Conservation (phyloP, 2,113 vertebrate genomes). For the Sebastes fasciatus region DNA sequence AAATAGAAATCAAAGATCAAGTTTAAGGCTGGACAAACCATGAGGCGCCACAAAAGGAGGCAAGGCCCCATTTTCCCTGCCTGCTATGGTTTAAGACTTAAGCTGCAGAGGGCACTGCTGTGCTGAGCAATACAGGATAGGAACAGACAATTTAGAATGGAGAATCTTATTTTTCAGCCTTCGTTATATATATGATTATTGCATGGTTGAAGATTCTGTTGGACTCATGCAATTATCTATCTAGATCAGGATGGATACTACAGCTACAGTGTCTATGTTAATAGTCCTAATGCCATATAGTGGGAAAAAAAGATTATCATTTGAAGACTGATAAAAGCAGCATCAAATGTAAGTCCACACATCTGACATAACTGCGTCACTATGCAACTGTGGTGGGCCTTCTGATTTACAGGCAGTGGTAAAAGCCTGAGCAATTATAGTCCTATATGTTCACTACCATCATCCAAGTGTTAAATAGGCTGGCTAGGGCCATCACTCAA, state of each 20-base stretch:
- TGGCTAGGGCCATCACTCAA: conserved; percentile 45
- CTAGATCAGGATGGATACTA: conserved; percentile 9
- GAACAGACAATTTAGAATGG: not conserved
- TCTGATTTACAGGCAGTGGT: conserved; percentile 18
- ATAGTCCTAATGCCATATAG: not conserved
- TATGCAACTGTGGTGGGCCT: not conserved
- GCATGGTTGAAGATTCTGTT: not conserved
- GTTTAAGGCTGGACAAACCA: conserved; percentile 7
- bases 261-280: not conserved
- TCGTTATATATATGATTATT: not conserved
- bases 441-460: conserved; percentile 7
- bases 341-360: conserved; percentile 5
- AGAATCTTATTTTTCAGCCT: not conserved
- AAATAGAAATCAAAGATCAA: conserved; percentile 1
- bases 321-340: not conserved
- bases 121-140: not conserved
- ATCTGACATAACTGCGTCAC: conserved; percentile 3
- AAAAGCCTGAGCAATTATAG: conserved; percentile 23
- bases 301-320: not conserved
- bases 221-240: not conserved
- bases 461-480: conserved; percentile 9
- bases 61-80: not conserved
- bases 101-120: conserved; percentile 50
- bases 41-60: conserved; percentile 13
- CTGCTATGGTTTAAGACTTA: conserved; percentile 1